These are phyloP conservation scores for Drosophila histrio DNA, from an alignment of 2,888 invertebrate genomes.

Conservation along the genomic window DNA sequence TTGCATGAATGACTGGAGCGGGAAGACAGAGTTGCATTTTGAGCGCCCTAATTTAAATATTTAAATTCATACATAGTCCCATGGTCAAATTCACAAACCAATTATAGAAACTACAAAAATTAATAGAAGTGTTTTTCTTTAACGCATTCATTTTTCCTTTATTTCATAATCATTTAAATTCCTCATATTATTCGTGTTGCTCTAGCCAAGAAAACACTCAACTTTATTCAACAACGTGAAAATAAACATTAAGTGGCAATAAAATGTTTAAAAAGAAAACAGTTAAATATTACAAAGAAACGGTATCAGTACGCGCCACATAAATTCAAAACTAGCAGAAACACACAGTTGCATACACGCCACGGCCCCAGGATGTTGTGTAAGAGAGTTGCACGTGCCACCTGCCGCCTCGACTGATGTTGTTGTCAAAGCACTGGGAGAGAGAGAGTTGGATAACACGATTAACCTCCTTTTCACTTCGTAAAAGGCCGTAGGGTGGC, in stretches of 20 bases:
- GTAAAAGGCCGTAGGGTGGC: not conserved
- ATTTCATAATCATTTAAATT: constrained; percentile 53
- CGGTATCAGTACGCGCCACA: constrained; percentile 71
- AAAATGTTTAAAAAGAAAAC: constrained; percentile 31
- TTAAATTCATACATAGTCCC: not conserved
- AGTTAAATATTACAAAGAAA: constrained; percentile 46
- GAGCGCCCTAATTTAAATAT: not conserved
- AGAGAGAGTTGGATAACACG: constrained; percentile 56
- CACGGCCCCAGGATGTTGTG: constrained; percentile 17
- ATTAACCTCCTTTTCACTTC: not conserved
- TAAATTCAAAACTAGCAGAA: constrained; percentile 39
- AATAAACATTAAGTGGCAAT: constrained; percentile 62
- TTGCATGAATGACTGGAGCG: not conserved
- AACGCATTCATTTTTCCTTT: constrained; percentile 64
- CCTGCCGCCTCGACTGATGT: constrained; percentile 37
- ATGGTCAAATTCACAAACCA: not conserved
- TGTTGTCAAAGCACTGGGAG: constrained; percentile 48
- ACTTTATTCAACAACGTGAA: constrained; percentile 48
- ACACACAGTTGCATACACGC: constrained; percentile 13
- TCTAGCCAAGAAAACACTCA: constrained; percentile 43
- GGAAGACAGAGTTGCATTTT: constrained; percentile 19
- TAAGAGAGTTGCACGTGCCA: constrained; percentile 23
- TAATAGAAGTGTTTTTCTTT: constrained; percentile 22
- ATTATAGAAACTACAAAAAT: not conserved
- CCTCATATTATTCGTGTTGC: constrained; percentile 19